These are phyloP conservation scores for Halictus rubicundus DNA, from an alignment of 1,140 invertebrate genomes.

Conservation along the genomic window DNA sequence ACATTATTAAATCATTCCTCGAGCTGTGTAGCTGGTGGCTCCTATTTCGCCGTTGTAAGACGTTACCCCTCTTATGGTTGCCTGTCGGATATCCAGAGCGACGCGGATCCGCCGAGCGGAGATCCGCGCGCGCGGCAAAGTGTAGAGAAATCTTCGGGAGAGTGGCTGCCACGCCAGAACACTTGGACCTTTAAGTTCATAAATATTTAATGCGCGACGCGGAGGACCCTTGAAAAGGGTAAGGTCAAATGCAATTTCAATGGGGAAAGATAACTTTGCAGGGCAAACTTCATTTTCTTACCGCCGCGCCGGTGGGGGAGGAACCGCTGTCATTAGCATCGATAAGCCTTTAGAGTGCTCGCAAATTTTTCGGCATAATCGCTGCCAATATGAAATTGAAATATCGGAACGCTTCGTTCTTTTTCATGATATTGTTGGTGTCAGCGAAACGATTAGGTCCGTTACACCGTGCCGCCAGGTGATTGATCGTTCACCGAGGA, in stretches of 20 bases:
- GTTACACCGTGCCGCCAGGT: no score
- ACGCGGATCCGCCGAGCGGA: constrained; percentile 25
- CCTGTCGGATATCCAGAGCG: constrained; percentile 27
- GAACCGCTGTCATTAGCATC: constrained; percentile 10
- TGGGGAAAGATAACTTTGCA: constrained; percentile 9
- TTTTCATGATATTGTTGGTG: no score
- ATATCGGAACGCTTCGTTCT: no score
- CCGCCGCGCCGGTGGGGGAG: neutral
- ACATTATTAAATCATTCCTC: constrained; percentile 76
- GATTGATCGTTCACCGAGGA: no score
- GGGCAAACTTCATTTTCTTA: constrained; percentile 22
- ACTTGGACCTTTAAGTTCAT: constrained; percentile 31
- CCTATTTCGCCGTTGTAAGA: constrained; percentile 45
- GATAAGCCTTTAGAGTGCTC: constrained; percentile 8
- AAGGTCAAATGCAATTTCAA: constrained; percentile 37
- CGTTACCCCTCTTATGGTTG: constrained; percentile 25
- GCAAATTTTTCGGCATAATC: neutral
- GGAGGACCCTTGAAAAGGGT: constrained; percentile 25
- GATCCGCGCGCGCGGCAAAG: constrained; percentile 27
- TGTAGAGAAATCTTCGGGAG: constrained; percentile 47
- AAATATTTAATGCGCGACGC: constrained; percentile 45
- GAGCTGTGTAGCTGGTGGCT: constrained; percentile 49
- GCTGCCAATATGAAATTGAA: neutral
- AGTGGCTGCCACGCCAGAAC: constrained; percentile 9
- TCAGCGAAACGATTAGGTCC: no score